Evolutionary conservation across 2,888 invertebrate species (phyloP).

Genomic region (Nephrocerus scutellatus): DNA sequence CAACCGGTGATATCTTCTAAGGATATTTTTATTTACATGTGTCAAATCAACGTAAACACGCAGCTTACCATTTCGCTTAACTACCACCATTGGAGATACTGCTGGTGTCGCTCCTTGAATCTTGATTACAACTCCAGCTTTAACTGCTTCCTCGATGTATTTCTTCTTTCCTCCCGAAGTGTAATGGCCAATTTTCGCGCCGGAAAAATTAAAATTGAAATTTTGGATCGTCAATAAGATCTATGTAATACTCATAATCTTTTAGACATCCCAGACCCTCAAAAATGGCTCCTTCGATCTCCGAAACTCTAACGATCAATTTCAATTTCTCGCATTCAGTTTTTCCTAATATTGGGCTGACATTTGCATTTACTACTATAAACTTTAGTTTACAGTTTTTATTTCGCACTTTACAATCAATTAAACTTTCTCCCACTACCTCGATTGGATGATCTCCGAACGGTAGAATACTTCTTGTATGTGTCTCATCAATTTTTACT

Average conservation of each 20-base stretch:
- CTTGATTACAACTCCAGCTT: conserved; percentile 7
- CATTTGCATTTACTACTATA: conserved; percentile 4
- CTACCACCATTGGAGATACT: conserved; percentile 12
- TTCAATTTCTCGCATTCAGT: conserved; percentile 1
- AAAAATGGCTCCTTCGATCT: neutral
- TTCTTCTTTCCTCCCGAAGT: conserved; percentile 8
- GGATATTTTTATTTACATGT: conserved; percentile 5
- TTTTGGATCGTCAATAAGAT: conserved; percentile 9
- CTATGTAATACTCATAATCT: conserved; percentile 13
- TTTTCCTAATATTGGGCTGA: conserved; percentile 1
- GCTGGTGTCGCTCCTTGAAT: conserved; percentile 18
- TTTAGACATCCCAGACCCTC: conserved; percentile 15
- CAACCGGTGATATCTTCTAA: conserved; percentile 6
- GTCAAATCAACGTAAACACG: conserved; percentile 11
- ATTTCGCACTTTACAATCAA: conserved; percentile 2
- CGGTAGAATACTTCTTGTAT: conserved; percentile 5
- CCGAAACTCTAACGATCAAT: conserved; percentile 1
- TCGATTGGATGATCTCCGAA: conserved; percentile 5
- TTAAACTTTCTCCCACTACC: conserved; percentile 4
- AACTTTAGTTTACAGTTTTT: conserved; percentile 4
- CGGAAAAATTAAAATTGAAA: conserved; percentile 7
- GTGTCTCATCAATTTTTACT: conserved; percentile 1
- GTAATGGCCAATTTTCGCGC: conserved; percentile 14
- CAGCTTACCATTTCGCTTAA: conserved; percentile 12
- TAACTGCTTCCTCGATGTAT: conserved; percentile 12